A percentile compares a stretch with the other conserved stretches of the same genome.
Conservation (phyloP, 2,888 invertebrate genomes). For the Orthosia gracilis region DNA sequence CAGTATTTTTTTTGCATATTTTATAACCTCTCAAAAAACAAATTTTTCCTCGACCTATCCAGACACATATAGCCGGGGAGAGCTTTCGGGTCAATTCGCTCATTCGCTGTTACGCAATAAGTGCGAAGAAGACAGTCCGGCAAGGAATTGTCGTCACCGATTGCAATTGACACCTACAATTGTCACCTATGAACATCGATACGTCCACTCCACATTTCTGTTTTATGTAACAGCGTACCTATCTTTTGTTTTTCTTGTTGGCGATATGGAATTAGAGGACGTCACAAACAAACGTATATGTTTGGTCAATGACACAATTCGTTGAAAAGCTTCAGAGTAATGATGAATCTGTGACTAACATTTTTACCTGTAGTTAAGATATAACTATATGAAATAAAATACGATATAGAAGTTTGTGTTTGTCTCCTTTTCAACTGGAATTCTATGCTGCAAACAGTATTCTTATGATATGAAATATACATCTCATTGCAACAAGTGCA, state of each 20-base stretch:
- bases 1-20: neutral
- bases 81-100: slow-evolving; percentile 25
- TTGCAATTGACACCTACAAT: slow-evolving; percentile 69
- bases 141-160: slow-evolving; percentile 50
- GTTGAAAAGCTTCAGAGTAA: neutral
- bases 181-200: slow-evolving; percentile 55
- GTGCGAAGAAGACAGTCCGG: slow-evolving; percentile 48
- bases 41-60: slow-evolving; percentile 1
- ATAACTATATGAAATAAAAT: too few relatives aligned
- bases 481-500: too few relatives aligned
- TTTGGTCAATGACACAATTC: neutral
- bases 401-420: neutral
- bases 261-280: neutral
- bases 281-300: neutral
- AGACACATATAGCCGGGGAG: slow-evolving; percentile 9
- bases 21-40: neutral
- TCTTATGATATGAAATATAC: too few relatives aligned
- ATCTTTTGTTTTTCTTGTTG: neutral
- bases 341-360: neutral
- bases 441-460: neutral
- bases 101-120: slow-evolving; percentile 41
- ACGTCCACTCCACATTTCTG: slow-evolving; percentile 30
- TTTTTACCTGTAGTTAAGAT: too few relatives aligned
- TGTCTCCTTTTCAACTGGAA: neutral
- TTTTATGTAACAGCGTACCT: slow-evolving; percentile 34